Conservation (phyloP, 1,140 invertebrate genomes). For the Neotoxoptera formosana region DNA sequence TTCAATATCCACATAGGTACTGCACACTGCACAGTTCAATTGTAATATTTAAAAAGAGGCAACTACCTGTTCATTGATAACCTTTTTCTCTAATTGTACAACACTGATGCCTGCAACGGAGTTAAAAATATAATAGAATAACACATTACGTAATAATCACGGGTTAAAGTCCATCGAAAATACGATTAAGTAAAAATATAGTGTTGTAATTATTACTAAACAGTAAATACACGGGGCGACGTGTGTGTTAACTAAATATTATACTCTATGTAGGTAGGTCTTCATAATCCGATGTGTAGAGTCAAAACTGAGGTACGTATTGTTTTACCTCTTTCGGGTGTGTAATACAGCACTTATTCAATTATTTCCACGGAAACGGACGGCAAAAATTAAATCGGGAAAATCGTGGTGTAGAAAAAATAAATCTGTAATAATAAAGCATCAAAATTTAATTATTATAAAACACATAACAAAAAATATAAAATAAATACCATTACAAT, state of each 20-base stretch:
- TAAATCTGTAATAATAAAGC: neutral
- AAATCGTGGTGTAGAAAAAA: neutral
- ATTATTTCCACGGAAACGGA: neutral
- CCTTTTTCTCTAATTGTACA: neutral
- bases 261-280: neutral
- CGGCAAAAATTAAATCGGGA: too few relatives aligned
- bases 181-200: neutral
- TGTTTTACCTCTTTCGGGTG: neutral
- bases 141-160: neutral
- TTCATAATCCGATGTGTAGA: constrained; percentile 15
- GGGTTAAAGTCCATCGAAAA: constrained; percentile 13
- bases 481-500: constrained; percentile 46
- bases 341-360: neutral
- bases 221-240: neutral
- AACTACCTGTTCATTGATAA: neutral
- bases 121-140: neutral
- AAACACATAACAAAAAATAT: constrained; percentile 24
- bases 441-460: constrained; percentile 16
- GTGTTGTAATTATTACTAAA: neutral
- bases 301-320: neutral
- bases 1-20: neutral
- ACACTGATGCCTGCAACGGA: neutral
- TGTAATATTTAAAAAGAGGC: neutral
- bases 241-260: neutral
- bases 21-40: neutral